Evolutionary conservation across 2,797 vertebrate genomes (phyloP).

Genomic region (Allenopithecus nigroviridis): DNA sequence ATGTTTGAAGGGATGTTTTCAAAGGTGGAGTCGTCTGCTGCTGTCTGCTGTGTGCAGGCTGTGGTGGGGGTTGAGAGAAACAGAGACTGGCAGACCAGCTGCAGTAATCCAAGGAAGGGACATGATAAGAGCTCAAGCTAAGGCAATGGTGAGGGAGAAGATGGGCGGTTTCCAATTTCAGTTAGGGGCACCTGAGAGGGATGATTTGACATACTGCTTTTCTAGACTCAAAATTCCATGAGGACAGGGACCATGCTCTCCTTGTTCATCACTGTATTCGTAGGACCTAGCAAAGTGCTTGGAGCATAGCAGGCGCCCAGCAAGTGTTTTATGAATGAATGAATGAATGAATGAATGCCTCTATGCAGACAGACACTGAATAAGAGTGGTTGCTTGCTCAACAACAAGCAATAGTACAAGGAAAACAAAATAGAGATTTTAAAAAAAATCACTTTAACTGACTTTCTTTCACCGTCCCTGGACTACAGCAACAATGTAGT

Average conservation of each 20-base stretch:
- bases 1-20: conserved; percentile 73
- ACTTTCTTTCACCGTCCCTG: background rate
- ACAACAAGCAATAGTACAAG: background rate
- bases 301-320: background rate
- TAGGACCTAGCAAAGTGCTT: background rate
- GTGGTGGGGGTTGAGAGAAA: background rate
- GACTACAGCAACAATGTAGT: background rate
- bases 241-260: background rate
- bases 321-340: background rate
- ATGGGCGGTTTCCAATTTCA: background rate
- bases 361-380: background rate
- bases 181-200: background rate
- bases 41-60: conserved; percentile 50
- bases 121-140: background rate
- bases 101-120: conserved; percentile 10
- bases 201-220: background rate
- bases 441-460: background rate
- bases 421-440: conserved; percentile 15
- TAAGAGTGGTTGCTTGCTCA: background rate
- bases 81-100: conserved; percentile 29
- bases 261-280: background rate
- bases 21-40: conserved; percentile 59
- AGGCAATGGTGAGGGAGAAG: background rate
- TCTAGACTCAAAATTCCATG: conserved; percentile 6
- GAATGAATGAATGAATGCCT: background rate